Evolutionary conservation across 2,888 invertebrate species (phyloP).

Genomic region (Parnassius glacialis): DNA sequence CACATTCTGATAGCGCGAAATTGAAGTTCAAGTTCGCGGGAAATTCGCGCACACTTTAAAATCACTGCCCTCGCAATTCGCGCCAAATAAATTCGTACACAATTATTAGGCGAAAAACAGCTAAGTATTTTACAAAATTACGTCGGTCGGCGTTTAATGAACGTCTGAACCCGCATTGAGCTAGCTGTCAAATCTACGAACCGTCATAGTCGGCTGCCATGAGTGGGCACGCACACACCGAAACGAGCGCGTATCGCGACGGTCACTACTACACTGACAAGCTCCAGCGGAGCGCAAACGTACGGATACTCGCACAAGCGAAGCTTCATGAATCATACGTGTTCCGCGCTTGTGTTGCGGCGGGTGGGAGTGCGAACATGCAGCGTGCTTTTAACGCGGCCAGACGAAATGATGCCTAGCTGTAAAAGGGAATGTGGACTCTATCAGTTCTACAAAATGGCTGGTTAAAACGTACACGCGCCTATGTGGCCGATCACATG

Average conservation of each 20-base stretch:
- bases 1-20: conserved; percentile 34
- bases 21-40: conserved; percentile 69
- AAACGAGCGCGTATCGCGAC: conserved; percentile 63
- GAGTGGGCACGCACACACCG: conserved; percentile 73
- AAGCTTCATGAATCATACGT: conserved; percentile 68
- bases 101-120: conserved; percentile 52
- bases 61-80: conserved; percentile 38
- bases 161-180: conserved; percentile 81
- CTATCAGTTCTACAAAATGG: conserved; percentile 74
- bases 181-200: conserved; percentile 82
- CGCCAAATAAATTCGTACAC: conserved; percentile 37
- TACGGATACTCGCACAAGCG: conserved; percentile 60
- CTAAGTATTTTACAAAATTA: conserved; percentile 72
- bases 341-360: conserved; percentile 65
- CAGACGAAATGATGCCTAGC: conserved; percentile 76
- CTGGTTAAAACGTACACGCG: conserved; percentile 61
- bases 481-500: conserved; percentile 74
- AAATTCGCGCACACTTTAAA: conserved; percentile 50
- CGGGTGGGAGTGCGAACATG: conserved; percentile 81
- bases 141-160: conserved; percentile 74
- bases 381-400: conserved; percentile 77
- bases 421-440: conserved; percentile 66
- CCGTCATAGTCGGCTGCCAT: conserved; percentile 81
- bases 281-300: conserved; percentile 69
- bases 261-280: conserved; percentile 76